A percentile compares a stretch with the other conserved stretches of the same genome.
Evolutionary conservation across 2,888 invertebrate species (phyloP).

Genomic region (Campoplex nolae): DNA sequence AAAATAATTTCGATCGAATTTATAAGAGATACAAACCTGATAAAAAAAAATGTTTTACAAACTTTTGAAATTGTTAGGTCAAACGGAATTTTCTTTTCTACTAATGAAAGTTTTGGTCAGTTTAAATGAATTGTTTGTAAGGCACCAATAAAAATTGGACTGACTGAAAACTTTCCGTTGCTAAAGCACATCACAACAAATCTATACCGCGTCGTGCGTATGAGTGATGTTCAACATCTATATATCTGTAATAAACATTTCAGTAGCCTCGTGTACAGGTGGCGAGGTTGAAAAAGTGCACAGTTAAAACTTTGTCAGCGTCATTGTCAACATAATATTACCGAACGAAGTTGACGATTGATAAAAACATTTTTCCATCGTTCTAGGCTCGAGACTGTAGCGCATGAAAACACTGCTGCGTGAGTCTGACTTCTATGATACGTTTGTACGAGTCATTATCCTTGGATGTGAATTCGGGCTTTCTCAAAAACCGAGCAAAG

Average conservation of each 20-base stretch:
- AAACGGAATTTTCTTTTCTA: neutral
- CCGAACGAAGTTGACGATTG: neutral
- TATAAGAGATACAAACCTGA: neutral
- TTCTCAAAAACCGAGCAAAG: neutral
- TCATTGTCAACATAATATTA: constrained; percentile 13
- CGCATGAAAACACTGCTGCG: neutral
- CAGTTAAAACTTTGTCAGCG: constrained; percentile 10
- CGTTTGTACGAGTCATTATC: neutral
- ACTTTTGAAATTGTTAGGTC: neutral
- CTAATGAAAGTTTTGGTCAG: neutral
- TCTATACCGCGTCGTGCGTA: neutral
- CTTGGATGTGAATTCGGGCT: neutral
- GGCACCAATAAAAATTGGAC: neutral
- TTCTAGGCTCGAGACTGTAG: neutral
- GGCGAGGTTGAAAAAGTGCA: neutral
- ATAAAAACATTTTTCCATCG: neutral
- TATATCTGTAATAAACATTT: neutral
- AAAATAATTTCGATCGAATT: neutral
- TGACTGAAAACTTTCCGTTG: neutral
- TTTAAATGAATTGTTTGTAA: neutral
- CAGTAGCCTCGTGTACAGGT: neutral
- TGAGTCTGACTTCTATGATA: neutral
- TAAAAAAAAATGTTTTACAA: neutral
- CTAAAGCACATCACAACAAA: neutral
- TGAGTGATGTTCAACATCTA: neutral